phyloP scores from a whole-genome alignment of 2,797 vertebrate species.

The Setipinna tenuifilis region DNA sequence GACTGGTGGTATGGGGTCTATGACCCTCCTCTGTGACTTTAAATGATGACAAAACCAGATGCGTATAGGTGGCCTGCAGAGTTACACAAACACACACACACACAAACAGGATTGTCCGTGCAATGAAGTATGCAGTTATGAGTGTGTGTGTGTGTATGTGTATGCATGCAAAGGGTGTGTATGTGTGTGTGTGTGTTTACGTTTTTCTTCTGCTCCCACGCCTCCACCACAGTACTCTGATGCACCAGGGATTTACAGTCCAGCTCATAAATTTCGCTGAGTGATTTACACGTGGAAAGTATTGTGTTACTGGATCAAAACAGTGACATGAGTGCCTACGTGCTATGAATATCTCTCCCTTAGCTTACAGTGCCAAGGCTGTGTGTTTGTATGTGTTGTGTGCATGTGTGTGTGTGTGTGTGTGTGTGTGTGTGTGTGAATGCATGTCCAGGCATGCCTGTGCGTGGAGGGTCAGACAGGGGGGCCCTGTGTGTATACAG shows the following conservation, averaged over 20 bases:
- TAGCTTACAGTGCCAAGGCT: not conserved
- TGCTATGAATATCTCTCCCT: slow-evolving; percentile 41
- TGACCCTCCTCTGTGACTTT: no score
- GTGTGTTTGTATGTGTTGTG: not conserved
- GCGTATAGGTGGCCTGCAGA: slow-evolving; percentile 11
- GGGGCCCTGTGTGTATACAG: no score
- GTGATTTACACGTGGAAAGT: slow-evolving; percentile 56
- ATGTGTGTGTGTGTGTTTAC: not conserved
- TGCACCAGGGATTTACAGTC: slow-evolving; percentile 56
- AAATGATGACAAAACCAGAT: no score
- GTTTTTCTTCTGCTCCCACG: slow-evolving; percentile 45
- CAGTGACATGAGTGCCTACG: slow-evolving; percentile 39
- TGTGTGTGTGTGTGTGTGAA: not conserved
- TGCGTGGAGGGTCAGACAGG: not conserved
- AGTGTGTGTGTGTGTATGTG: not conserved
- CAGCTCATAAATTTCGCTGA: slow-evolving; percentile 48
- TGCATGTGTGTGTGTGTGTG: not conserved
- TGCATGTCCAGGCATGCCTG: not conserved
- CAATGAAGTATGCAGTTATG: not conserved
- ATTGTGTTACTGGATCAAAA: slow-evolving; percentile 45
- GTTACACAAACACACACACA: not conserved
- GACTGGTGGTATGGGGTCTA: no score
- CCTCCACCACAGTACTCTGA: slow-evolving; percentile 59
- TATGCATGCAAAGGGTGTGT: slow-evolving; percentile 6
- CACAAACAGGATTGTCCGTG: not conserved